Evolutionary conservation across 2,888 invertebrate genomes (phyloP), one percentile per base, ranked within the genome.

Genomic region (Meteorus colon): DNA sequence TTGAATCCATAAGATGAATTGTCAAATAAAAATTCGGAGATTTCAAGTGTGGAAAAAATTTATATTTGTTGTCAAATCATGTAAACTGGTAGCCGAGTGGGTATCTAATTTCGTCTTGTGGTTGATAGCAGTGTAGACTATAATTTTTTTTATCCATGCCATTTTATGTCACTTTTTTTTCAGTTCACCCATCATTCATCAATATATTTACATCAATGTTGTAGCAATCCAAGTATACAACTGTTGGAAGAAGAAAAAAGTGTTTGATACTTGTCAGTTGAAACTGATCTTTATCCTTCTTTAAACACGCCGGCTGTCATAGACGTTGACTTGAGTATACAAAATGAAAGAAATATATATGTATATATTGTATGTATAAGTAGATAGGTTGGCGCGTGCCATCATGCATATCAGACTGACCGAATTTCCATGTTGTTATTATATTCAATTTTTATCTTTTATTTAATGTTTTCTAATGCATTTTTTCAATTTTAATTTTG

Each of bases 311-410:
- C 60, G 70, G 59, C 41, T 70, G 70, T 59, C 70, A 70, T 60
- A 8, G n/a, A 55, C 51, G 59, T 55, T 69, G 14, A 59, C 29
- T 69, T 59, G n/a, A 69, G 51, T 48, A 69, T 24, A 34, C 34
- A 19, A 10, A 27, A 24, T 66, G 37, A 1, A 41, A 27, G 66
- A 31, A 55, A 51, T 55, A 45, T 14, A 45, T 16, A 45, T 16
- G 8, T 14, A 45, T 45, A 12, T 45, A 45, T 45, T 4, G 16
- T 45, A 45, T 14, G 16, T 45, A 14, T 4, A n/a, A n/a, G n/a
- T 6, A 37, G 19, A 31, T 19, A 59, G 55, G 70, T 70, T 60
- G 70, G 70, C 70, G 70, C 70, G 70, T 70, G 70, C 70, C 70
- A 70, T 70, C 34, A 70, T 37, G 59, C 37, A 70, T 41, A 34